Conservation (phyloP, 2,888 invertebrate species). For the Dryococelus australis region DNA sequence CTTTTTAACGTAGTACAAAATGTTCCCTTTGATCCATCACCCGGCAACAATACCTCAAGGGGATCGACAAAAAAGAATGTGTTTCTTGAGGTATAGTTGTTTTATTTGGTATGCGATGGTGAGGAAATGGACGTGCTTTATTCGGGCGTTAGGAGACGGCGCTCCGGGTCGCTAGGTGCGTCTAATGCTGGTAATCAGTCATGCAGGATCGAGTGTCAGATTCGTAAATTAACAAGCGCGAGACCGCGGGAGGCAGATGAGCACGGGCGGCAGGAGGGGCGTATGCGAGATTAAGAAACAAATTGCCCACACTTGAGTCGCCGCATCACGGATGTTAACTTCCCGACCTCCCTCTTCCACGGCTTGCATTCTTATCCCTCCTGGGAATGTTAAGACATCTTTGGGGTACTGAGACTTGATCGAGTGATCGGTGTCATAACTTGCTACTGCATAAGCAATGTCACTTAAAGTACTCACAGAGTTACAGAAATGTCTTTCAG, state of each 20-base stretch:
- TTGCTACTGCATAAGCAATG: no score
- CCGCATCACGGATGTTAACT: background rate
- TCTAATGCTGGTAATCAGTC: slow-evolving; percentile 1
- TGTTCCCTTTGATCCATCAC: slow-evolving; percentile 8
- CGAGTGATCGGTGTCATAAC: no score
- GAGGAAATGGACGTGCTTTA: slow-evolving; percentile 1
- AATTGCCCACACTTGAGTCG: background rate
- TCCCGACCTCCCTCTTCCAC: no score
- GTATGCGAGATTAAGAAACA: background rate
- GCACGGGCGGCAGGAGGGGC: background rate
- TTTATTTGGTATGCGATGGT: background rate
- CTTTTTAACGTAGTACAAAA: background rate
- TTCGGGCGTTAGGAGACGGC: background rate
- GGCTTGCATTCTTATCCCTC: no score
- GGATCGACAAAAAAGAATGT: background rate
- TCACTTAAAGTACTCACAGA: no score
- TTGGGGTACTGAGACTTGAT: no score
- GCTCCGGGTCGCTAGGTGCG: background rate
- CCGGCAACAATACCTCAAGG: background rate
- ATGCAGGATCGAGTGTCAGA: slow-evolving; percentile 11
- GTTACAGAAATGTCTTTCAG: no score
- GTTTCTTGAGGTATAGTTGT: background rate
- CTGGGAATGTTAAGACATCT: no score
- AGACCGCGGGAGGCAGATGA: background rate
- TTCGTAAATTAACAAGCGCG: slow-evolving; percentile 3